Evolutionary conservation across 2,888 invertebrate genomes (phyloP).

Genomic region (Nesidiocoris tenuis): DNA sequence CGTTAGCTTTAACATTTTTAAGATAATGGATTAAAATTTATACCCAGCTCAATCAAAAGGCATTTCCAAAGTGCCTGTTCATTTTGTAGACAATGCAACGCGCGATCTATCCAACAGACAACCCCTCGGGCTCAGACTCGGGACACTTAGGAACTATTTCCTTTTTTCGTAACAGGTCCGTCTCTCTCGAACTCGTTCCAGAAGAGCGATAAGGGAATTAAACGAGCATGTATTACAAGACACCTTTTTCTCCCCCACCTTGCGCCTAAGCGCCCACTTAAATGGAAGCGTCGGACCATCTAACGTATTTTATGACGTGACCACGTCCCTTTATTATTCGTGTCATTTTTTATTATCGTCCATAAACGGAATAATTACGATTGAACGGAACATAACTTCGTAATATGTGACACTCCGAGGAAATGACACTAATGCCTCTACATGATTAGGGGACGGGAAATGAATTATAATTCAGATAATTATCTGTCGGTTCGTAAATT

Average conservation of each 20-base stretch:
- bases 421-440: no score
- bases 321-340: background rate
- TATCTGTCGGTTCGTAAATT: no score
- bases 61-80: no score
- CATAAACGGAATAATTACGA: background rate
- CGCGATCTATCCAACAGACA: background rate
- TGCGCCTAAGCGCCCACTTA: background rate
- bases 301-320: conserved; percentile 10
- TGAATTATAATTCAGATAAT: no score
- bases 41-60: no score
- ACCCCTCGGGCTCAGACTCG: background rate
- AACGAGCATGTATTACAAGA: conserved; percentile 41
- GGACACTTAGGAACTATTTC: background rate
- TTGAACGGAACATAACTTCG: background rate
- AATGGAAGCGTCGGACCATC: background rate
- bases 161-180: background rate
- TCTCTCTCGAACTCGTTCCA: background rate
- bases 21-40: no score
- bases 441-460: no score
- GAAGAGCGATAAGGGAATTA: conserved; percentile 37
- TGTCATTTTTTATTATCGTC: background rate
- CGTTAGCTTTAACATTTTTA: no score
- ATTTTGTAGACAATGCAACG: background rate
- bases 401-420: background rate
- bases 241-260: conserved; percentile 26